Percentiles rank a stretch among this genome's conserved stretches.
Evolutionary conservation across 2,888 invertebrate species (phyloP).

Genomic region (Agrenia bidenticulata): DNA sequence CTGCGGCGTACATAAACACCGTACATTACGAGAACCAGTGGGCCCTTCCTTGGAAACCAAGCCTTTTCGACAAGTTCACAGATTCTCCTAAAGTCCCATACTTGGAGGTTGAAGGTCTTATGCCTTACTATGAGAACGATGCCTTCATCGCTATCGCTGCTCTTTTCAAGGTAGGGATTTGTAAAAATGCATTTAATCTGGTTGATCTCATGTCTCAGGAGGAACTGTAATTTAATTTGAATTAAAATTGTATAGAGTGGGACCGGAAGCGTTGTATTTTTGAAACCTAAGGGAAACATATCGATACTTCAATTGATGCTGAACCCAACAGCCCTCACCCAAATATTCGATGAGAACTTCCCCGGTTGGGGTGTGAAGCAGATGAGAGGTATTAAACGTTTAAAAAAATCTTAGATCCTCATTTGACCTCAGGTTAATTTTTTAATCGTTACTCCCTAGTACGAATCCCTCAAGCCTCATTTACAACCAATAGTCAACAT

Average conservation of each 20-base stretch:
- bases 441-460: no score
- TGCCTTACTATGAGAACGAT: conserved; percentile 48
- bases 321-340: conserved; percentile 41
- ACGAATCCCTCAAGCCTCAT: conserved; percentile 33
- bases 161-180: conserved; percentile 35
- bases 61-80: conserved; percentile 31
- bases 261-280: conserved; percentile 43
- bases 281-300: conserved; percentile 44
- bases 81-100: conserved; percentile 38
- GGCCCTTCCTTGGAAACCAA: conserved; percentile 44
- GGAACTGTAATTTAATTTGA: no score
- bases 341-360: conserved; percentile 47
- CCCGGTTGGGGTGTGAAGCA: conserved; percentile 46
- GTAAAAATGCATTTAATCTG: not conserved
- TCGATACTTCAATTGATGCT: conserved; percentile 45
- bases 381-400: no score
- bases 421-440: no score
- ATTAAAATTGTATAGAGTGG: conserved; percentile 29
- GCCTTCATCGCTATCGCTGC: conserved; percentile 44
- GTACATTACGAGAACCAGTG: conserved; percentile 44
- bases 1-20: conserved; percentile 31
- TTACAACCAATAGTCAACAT: conserved; percentile 43
- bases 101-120: conserved; percentile 43
- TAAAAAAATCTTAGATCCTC: no score
- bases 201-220: no score